These are phyloP conservation scores for Artibeus jamaicensis DNA, from an alignment of 2,797 vertebrate species.

Conservation along the genomic window DNA sequence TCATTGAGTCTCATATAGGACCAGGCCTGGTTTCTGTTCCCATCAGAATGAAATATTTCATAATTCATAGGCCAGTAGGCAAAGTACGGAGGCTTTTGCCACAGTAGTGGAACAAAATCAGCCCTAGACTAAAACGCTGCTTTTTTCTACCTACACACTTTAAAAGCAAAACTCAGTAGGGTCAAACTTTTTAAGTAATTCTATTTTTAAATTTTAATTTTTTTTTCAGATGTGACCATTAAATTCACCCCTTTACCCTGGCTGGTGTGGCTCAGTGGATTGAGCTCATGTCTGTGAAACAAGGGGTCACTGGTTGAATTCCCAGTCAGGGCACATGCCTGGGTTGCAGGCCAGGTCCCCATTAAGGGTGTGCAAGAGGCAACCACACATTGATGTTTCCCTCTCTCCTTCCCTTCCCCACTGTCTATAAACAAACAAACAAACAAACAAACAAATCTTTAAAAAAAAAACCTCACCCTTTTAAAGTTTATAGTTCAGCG, in stretches of 20 bases:
- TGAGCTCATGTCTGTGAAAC: too few relatives aligned
- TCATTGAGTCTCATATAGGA: background rate
- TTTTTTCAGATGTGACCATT: background rate
- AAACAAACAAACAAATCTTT: too few relatives aligned
- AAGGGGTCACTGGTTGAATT: too few relatives aligned
- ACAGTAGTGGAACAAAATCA: background rate
- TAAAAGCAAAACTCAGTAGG: background rate
- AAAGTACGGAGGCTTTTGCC: background rate
- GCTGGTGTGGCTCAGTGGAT: too few relatives aligned
- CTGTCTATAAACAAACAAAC: too few relatives aligned
- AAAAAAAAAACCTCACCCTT: background rate
- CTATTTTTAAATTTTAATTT: background rate
- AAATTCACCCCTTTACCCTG: background rate
- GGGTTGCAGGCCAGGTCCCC: too few relatives aligned
- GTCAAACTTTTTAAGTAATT: background rate
- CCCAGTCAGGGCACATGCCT: too few relatives aligned
- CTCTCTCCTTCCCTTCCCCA: too few relatives aligned
- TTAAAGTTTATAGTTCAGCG: background rate
- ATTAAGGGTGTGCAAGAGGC: too few relatives aligned
- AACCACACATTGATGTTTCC: too few relatives aligned
- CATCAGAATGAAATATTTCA: background rate
- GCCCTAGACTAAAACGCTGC: background rate
- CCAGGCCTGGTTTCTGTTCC: background rate
- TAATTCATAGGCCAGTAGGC: background rate
- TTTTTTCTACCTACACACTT: background rate